phyloP scores from a whole-genome alignment of 2,113 vertebrate genomes.

The Hemibagrus wyckioides region DNA sequence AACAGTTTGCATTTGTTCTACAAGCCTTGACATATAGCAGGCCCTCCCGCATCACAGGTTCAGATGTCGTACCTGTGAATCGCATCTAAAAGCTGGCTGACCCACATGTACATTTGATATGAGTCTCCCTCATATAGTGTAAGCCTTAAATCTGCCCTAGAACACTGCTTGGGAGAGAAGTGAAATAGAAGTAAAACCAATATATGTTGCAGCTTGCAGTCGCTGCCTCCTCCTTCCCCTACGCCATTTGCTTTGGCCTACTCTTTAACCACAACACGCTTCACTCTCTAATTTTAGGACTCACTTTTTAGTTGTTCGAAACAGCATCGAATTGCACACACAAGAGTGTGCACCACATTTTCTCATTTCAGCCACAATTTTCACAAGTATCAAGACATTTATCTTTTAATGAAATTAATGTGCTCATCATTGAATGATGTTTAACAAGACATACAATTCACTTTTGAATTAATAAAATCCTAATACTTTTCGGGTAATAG shows the following conservation, averaged over 20 bases:
- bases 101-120: neutral
- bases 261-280: constrained; percentile 39
- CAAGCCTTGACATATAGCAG: neutral
- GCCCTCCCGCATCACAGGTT: no score
- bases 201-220: neutral
- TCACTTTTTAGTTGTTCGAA: neutral
- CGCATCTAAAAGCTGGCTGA: neutral
- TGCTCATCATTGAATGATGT: no score
- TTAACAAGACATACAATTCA: neutral
- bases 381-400: neutral
- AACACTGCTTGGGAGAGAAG: neutral
- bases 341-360: neutral
- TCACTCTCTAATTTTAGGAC: constrained; percentile 45
- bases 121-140: neutral
- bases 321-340: neutral
- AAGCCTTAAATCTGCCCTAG: neutral
- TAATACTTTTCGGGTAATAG: neutral
- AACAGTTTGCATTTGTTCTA: neutral
- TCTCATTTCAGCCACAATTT: neutral
- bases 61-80: no score
- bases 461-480: neutral
- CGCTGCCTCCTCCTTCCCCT: constrained; percentile 6
- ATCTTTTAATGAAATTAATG: neutral
- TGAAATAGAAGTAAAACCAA: neutral
- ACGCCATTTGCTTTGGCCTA: constrained; percentile 9